A percentile compares a stretch with the other conserved stretches of the same genome.
These are phyloP conservation scores for Busseola fusca DNA, from an alignment of 2,888 invertebrate genomes.

Conservation along the genomic window DNA sequence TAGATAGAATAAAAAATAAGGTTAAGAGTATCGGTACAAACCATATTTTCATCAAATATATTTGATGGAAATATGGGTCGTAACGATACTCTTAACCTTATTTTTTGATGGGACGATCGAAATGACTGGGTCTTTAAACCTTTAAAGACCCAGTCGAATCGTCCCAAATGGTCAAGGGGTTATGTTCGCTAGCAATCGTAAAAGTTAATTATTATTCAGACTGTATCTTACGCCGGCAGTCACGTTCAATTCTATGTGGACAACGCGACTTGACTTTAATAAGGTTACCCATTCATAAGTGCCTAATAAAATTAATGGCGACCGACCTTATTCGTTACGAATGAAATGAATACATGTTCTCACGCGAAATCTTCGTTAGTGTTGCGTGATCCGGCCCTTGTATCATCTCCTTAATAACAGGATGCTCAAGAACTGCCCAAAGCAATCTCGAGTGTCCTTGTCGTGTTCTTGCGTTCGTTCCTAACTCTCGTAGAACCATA, in stretches of 20 bases:
- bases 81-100: no score
- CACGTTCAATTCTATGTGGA: slow-evolving; percentile 73
- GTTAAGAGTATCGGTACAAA: slow-evolving; percentile 39
- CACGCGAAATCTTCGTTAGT: slow-evolving; percentile 63
- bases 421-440: slow-evolving; percentile 44
- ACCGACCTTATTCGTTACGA: slow-evolving; percentile 56
- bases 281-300: slow-evolving; percentile 76
- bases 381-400: slow-evolving; percentile 61
- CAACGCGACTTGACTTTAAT: slow-evolving; percentile 75
- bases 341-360: slow-evolving; percentile 50
- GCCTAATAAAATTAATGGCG: slow-evolving; percentile 63
- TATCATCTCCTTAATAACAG: slow-evolving; percentile 48
- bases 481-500: slow-evolving; percentile 37
- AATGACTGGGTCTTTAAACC: no score
- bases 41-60: slow-evolving; percentile 45
- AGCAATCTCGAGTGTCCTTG: slow-evolving; percentile 54
- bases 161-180: slow-evolving; percentile 63
- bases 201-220: slow-evolving; percentile 79
- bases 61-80: no score
- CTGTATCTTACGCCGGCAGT: slow-evolving; percentile 70
- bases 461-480: slow-evolving; percentile 57
- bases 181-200: slow-evolving; percentile 66
- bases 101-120: no score
- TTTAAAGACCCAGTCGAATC: slow-evolving; percentile 48
- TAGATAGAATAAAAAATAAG: slow-evolving; percentile 51